phyloP scores from a whole-genome alignment of 2,113 vertebrate genomes.

The Rhagologus leucostigma region DNA sequence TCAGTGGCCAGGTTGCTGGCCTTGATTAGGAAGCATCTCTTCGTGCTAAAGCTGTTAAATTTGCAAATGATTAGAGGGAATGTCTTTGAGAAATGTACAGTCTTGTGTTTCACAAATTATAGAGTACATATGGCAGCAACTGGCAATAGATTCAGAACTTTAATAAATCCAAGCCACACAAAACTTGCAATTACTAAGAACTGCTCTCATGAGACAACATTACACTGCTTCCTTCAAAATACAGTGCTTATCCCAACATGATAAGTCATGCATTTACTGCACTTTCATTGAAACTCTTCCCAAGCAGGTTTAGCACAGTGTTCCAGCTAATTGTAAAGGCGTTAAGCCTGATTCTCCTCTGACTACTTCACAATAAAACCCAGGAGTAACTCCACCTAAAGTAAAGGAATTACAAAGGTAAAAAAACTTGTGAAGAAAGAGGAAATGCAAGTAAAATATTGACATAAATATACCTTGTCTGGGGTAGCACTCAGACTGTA shows the following conservation, averaged over 20 bases:
- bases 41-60: not conserved
- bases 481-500: not conserved
- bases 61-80: not conserved
- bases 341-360: not conserved
- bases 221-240: not conserved
- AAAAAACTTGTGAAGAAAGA: not conserved
- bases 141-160: not conserved
- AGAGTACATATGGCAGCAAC: not conserved
- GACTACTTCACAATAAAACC: not conserved
- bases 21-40: not conserved
- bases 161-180: not conserved
- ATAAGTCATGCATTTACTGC: not conserved
- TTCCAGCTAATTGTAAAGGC: not conserved
- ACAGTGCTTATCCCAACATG: not conserved
- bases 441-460: not conserved
- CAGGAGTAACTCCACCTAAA: not conserved
- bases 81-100: not conserved
- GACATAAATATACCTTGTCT: not conserved
- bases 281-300: not conserved
- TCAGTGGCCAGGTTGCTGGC: not conserved
- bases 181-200: slow-evolving; percentile 27
- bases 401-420: not conserved
- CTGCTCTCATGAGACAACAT: not conserved
- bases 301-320: not conserved
- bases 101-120: not conserved